Base-by-base conservation (phyloP, 2,113 vertebrate species). In the Recurvirostra avosetta region DNA sequence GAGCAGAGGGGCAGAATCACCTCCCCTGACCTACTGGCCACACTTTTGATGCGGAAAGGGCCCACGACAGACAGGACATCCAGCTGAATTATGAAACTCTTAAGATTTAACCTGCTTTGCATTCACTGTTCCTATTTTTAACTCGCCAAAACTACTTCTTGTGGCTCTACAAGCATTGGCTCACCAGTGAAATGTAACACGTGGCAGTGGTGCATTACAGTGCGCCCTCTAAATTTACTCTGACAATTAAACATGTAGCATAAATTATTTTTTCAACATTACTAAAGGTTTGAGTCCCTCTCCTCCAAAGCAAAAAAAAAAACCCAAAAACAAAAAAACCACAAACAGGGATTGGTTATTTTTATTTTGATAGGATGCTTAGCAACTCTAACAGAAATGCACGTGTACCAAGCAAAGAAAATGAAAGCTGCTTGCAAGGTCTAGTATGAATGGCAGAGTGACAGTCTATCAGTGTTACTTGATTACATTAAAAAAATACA, bases 331-430 rank as follows among this genome's bases (percentile, higher is more conserved):
- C 38, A 38, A 38, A 38, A 38, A 7, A n/a, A n/a, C n/a, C n/a
- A n/a, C 38, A 38, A 26, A 29, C 3, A 84, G 27, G 34, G 49
- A 49, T 27, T 29, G 36, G 18, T 34, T 62, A 32, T 52, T 75
- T 73, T 88, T 63, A 75, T 27, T 86, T 59, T 27, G 36, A 52
- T 3, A 75, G 34, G 40, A 59, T 18, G 32, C 61, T 66, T 27
- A 41, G 55, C 49, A 43, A 59, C 47, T 58, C 13, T 27, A 58
- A 70, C 16, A 58, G 41, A 81, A 94, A 59, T 3, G 55, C 26
- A 0, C 3, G 6, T 0, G 3, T 11, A n/a, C 16, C 0, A 0
- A 73, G 34, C 30, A 88, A 17, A 55, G 66, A 63, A 13, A 4
- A 11, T 7, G 3, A 17, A 71, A 58, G 55, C 2, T 67, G 27